A percentile compares a stretch with the other conserved stretches of the same genome.
Conservation (phyloP, 2,888 invertebrate species). For the Baccha elongata region DNA sequence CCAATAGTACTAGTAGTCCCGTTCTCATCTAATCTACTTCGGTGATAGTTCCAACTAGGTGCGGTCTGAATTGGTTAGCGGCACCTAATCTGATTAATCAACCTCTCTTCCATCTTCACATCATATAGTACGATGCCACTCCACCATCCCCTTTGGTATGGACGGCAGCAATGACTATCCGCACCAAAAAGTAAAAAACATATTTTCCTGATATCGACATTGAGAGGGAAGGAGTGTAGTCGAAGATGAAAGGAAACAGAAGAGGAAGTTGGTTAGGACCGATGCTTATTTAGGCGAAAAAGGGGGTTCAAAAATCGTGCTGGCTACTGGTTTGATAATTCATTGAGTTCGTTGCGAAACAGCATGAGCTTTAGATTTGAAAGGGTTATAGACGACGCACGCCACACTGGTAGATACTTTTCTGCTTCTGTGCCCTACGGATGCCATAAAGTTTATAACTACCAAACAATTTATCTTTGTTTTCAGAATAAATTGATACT, state of each 20-base stretch:
- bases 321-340: conserved; percentile 46
- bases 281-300: conserved; percentile 47
- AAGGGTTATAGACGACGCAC: not conserved
- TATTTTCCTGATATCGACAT: not conserved
- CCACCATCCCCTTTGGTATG: not conserved
- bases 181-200: conserved; percentile 28
- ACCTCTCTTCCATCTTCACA: conserved; percentile 60
- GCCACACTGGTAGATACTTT: not conserved
- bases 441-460: not conserved
- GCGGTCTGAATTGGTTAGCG: conserved; percentile 67
- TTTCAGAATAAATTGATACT: conserved; percentile 42
- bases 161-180: conserved; percentile 41
- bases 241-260: not conserved
- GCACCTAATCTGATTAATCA: conserved; percentile 70
- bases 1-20: not conserved
- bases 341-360: conserved; percentile 49
- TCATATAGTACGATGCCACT: conserved; percentile 9
- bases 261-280: conserved; percentile 18
- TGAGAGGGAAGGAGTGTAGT: not conserved
- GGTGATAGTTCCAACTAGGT: conserved; percentile 41
- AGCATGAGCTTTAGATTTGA: not conserved
- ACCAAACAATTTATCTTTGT: conserved; percentile 51
- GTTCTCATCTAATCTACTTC: conserved; percentile 1
- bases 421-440: not conserved
- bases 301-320: conserved; percentile 51